Base-by-base conservation (phyloP, 2,888 invertebrate genomes). In the Netelia melanura region DNA sequence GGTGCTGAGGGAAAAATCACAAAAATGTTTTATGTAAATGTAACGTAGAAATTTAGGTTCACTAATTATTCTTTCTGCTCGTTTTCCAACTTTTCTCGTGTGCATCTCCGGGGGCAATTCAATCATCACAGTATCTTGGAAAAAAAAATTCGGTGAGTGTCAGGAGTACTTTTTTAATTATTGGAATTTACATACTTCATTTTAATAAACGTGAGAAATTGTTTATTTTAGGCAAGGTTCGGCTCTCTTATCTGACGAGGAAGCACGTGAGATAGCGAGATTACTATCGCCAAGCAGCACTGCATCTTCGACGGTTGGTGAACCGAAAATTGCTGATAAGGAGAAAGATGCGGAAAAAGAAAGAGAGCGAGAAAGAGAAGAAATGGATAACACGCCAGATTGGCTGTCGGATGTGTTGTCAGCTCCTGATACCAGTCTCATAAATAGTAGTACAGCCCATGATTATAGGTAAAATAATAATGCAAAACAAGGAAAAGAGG, bases 241-340 rank as follows among this genome's bases (percentile, higher is more conserved):
- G 94, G 96, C 96, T 92, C 94, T 97, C 92, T 95, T 97, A 92
- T 97, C 97, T 84, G 98, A 98, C 94, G 98, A 98, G 94, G 98
- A 98, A 94, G 98, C 98, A 89, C 97, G 97, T 94, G 98, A 98
- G 95, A 97, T 98, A 88, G 97, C 97, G 89, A 96, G 97, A 92
- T 95, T 98, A 93, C 93, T 98, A 90, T 96, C 97, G 88, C 96
- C 96, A 11, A 92, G 91, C 85, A 82, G 86, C 74, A 74, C 86
- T 48, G 90, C 91, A 48, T 87, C 84, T 25, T 81, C 83, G 6
- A 76, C 87, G 14, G 89, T 89, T 38, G 88, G 87, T 67, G 91
- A 90, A 74, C 89, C 90, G 70, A 91, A 89, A 88, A 88, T 89
- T 75, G 86, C 87, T 75, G 91, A 90, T 58, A 91, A 90, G 85